Evolutionary conservation across 2,797 vertebrate genomes (phyloP), one percentile per base, ranked within the genome.

Genomic region (Tinamus major): DNA sequence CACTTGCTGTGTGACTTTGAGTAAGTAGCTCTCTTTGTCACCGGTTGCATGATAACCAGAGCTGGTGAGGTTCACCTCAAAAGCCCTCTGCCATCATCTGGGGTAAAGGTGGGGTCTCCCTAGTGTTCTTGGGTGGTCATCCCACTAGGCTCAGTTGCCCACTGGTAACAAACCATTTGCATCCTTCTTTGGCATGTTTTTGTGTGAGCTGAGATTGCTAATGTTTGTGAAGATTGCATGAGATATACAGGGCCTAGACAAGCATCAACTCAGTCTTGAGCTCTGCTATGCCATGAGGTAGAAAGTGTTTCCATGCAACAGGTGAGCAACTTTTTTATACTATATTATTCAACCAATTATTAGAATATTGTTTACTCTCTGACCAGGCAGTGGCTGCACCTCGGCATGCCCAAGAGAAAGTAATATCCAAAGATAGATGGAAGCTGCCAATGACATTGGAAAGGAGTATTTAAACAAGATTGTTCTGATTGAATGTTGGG

Each of bases 221-320:
- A 5, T 33, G 14, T 9, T 68, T 46, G 31, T 29, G 35, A 35
- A 35, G 35, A n/a, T 11, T 78, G 55, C 26, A n/a, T 51, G 59
- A 55, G 72, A 51, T 26, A 10, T 7, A 46, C 24, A 63, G 29
- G 44, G 20, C 55, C 49, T 12, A 65, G 79, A 4, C 20, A 87
- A n/a, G 33, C 74, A 29, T 16, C 17, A 1, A 2, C 10, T 39
- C 0, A 0, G 1, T 53, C 72, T 64, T 69, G 35, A 79, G 15
- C 20, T 9, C 1, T 1, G 13, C 29, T 15, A 31, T 67, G 78
- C 23, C 17, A 48, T 56, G 51, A 21, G 26, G 21, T 27, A 77
- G 44, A 26, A 26, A n/a, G 5, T 10, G 12, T 64, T 90, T 79
- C 27, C 15, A 77, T 1, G 0, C 18, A 62, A 33, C 17, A 24